Evolutionary conservation across 1,140 invertebrate species (phyloP).

Genomic region (Hyles vespertilio): DNA sequence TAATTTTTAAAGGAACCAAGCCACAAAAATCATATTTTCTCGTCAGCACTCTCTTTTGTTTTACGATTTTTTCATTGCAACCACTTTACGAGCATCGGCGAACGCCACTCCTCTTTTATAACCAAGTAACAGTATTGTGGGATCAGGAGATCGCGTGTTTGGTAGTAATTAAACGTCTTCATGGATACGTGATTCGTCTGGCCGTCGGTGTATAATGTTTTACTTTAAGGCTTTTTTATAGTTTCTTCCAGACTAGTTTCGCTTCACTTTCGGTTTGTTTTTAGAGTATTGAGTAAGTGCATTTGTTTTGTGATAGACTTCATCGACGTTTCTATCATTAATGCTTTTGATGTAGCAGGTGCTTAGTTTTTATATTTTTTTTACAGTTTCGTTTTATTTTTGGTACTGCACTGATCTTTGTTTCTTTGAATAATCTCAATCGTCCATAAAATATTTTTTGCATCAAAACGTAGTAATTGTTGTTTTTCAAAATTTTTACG

Average conservation of each 20-base stretch:
- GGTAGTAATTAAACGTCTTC: slow-evolving; percentile 62
- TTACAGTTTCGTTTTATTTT: no score
- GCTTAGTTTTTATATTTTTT: no score
- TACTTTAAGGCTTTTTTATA: slow-evolving; percentile 36
- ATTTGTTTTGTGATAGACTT: neutral
- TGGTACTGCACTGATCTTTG: no score
- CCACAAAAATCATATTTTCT: slow-evolving; percentile 62
- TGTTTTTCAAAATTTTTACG: no score
- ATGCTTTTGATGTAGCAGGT: no score
- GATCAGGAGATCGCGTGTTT: slow-evolving; percentile 59
- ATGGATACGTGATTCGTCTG: slow-evolving; percentile 52
- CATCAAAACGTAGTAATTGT: no score
- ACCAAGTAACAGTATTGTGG: slow-evolving; percentile 50
- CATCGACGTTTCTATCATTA: no score
- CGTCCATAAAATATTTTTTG: no score
- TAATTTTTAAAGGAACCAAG: slow-evolving; percentile 38
- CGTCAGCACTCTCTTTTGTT: slow-evolving; percentile 48
- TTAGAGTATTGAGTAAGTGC: neutral
- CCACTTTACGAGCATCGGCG: slow-evolving; percentile 53
- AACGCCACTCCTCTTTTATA: slow-evolving; percentile 56
- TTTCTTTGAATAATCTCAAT: no score
- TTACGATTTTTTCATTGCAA: slow-evolving; percentile 67
- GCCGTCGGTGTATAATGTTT: slow-evolving; percentile 39
- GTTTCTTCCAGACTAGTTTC: slow-evolving; percentile 7
- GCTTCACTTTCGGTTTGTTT: slow-evolving; percentile 2